Conservation (phyloP, 2,888 invertebrate species). For the Hirtodrosophila duncani region DNA sequence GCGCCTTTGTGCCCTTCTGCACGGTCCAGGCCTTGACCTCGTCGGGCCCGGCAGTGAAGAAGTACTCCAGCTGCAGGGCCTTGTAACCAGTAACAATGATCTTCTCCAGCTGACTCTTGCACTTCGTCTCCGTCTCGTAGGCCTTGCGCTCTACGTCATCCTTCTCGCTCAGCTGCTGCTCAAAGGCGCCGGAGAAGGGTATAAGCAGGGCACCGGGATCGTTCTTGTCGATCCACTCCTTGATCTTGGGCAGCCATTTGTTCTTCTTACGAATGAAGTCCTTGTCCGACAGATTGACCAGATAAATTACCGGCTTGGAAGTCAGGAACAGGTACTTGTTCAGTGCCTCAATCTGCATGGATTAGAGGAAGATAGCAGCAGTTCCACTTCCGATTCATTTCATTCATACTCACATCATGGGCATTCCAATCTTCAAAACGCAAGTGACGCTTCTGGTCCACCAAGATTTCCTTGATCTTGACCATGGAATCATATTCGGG, state of each 20-base stretch:
- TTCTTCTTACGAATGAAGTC: conserved; percentile 99
- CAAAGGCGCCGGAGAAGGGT: conserved; percentile 96
- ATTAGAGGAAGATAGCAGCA: background rate
- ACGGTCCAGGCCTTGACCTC: conserved; percentile 99
- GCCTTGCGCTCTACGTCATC: conserved; percentile 86
- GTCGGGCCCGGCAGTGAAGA: conserved; percentile 98
- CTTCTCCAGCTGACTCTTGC: conserved; percentile 94
- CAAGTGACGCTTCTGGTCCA: conserved; percentile 94
- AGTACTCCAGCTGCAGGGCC: conserved; percentile 96
- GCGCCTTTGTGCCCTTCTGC: conserved; percentile 98
- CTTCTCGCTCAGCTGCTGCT: conserved; percentile 91
- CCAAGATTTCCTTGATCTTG: conserved; percentile 89
- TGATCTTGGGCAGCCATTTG: conserved; percentile 97
- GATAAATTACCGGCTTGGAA: conserved; percentile 97
- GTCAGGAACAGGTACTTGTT: conserved; percentile 98
- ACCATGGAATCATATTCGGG: conserved; percentile 94
- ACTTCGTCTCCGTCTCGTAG: conserved; percentile 89
- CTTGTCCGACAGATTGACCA: conserved; percentile 97
- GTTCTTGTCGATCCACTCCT: conserved; percentile 98
- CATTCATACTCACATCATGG: conserved; percentile 85
- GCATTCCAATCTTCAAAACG: conserved; percentile 95
- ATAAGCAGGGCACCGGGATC: conserved; percentile 96
- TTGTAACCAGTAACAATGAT: conserved; percentile 98
- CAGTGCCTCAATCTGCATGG: conserved; percentile 92
- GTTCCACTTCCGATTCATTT: too few relatives aligned